phyloP scores from a whole-genome alignment of 2,888 invertebrate genomes.

The Nebria salina region DNA sequence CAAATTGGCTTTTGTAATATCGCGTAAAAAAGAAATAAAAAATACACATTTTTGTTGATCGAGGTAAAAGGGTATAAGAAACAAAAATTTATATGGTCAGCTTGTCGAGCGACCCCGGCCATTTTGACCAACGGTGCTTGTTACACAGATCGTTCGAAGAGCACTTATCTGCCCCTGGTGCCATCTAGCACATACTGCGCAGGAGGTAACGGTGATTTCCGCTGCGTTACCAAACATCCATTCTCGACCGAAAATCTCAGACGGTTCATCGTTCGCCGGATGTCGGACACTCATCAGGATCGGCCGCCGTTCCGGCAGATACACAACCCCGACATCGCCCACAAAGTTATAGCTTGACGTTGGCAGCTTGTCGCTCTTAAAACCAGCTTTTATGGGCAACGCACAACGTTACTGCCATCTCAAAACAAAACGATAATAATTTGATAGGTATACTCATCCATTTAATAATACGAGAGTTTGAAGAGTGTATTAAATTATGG shows the following conservation, averaged over 20 bases:
- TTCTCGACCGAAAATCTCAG: conserved; percentile 3
- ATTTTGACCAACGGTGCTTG: not conserved
- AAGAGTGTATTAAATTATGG: too few relatives aligned
- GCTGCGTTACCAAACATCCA: not conserved
- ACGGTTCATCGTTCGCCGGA: conserved; percentile 16
- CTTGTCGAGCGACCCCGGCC: not conserved
- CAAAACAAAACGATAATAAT: not conserved
- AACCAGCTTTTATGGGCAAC: not conserved
- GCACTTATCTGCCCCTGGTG: not conserved
- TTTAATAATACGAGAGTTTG: too few relatives aligned
- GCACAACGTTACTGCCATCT: not conserved
- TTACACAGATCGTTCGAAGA: conserved; percentile 4
- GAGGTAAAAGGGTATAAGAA: not conserved
- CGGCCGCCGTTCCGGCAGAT: not conserved
- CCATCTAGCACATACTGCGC: conserved; percentile 2
- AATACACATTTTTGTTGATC: not conserved
- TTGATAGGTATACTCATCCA: too few relatives aligned
- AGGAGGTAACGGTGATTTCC: conserved; percentile 15
- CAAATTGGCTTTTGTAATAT: too few relatives aligned
- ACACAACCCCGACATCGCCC: not conserved
- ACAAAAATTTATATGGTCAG: too few relatives aligned
- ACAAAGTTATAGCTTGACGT: not conserved
- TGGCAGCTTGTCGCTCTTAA: not conserved
- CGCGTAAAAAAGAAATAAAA: too few relatives aligned
- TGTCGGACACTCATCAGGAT: not conserved